phyloP scores from a whole-genome alignment of 2,888 invertebrate species.

The Xanthorhoe designata region DNA sequence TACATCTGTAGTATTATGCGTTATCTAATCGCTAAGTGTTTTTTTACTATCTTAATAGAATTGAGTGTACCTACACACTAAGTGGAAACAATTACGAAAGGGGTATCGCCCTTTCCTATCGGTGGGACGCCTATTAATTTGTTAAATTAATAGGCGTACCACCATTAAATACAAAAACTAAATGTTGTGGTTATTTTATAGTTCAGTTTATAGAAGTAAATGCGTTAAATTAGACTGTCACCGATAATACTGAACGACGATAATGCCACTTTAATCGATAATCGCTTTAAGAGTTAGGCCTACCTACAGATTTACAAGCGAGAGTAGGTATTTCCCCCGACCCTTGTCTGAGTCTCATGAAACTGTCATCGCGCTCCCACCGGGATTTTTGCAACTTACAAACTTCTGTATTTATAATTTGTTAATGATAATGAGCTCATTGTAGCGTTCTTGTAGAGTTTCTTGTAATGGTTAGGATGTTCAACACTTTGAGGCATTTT shows the following conservation, averaged over 20 bases:
- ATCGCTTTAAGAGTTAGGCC: background rate
- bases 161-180: too few species aligned
- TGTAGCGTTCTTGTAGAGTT: constrained; percentile 29
- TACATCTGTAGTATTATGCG: too few species aligned
- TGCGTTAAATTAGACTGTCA: too few species aligned
- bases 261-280: background rate
- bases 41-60: too few species aligned
- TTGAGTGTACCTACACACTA: too few species aligned
- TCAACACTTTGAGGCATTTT: constrained; percentile 20
- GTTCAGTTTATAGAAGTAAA: too few species aligned
- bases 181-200: too few species aligned
- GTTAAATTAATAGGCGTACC: too few species aligned
- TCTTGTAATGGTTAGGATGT: constrained; percentile 28
- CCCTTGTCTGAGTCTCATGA: constrained; percentile 37
- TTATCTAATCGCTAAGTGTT: background rate
- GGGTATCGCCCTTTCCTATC: too few species aligned
- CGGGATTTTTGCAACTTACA: constrained; percentile 43
- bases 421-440: constrained; percentile 35
- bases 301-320: constrained; percentile 16
- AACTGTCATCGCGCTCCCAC: constrained; percentile 39
- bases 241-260: background rate
- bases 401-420: constrained; percentile 41
- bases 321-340: constrained; percentile 14
- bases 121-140: too few species aligned
- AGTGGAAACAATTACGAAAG: too few species aligned